Conservation (phyloP, 2,113 vertebrate genomes). For the Scatophagus argus region DNA sequence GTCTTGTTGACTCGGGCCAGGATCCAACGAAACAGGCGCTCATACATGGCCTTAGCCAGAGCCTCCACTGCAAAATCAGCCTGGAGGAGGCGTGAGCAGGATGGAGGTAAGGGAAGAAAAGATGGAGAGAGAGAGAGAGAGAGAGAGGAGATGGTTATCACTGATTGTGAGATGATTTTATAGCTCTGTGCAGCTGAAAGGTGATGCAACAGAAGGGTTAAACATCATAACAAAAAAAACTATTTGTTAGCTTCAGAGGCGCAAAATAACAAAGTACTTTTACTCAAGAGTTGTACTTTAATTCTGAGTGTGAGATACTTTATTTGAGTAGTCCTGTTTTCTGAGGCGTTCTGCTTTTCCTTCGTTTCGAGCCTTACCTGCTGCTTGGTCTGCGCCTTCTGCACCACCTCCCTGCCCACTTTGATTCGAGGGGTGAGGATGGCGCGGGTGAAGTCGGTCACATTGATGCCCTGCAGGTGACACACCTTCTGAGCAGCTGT, state of each 20-base stretch:
- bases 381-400: constrained; percentile 98
- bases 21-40: constrained; percentile 95
- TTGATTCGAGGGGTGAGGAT: constrained; percentile 96
- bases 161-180: background rate
- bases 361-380: no score
- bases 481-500: constrained; percentile 96
- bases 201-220: background rate
- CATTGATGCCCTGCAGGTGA: constrained; percentile 94
- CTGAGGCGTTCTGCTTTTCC: no score
- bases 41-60: constrained; percentile 95
- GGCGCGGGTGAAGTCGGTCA: constrained; percentile 94
- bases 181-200: background rate
- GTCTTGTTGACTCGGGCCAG: constrained; percentile 94
- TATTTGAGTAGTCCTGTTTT: no score
- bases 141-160: background rate
- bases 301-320: no score
- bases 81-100: constrained; percentile 69
- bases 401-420: constrained; percentile 94
- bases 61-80: constrained; percentile 95
- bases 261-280: no score
- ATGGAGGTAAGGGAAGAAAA: no score
- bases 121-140: background rate
- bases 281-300: no score
- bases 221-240: no score
- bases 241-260: no score